Percentiles rank a stretch among this genome's conserved stretches.
Conservation (phyloP, 2,113 vertebrate genomes). For the Archilochus colubris region DNA sequence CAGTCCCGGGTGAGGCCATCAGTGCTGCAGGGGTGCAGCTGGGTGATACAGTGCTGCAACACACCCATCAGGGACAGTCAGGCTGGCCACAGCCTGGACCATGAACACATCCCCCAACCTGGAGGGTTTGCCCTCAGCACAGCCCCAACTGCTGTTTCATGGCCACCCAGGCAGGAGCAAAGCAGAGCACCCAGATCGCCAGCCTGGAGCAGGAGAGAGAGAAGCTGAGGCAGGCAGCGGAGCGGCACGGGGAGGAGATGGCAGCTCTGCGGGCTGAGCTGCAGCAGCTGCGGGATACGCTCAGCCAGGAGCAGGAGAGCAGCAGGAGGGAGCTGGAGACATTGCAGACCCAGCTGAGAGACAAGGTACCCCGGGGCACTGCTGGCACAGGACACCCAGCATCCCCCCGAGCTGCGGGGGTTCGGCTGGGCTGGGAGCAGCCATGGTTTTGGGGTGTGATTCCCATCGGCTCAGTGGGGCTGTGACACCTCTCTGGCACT, state of each 20-base stretch:
- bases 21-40: background rate
- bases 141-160: fast-evolving
- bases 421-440: fast-evolving
- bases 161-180: constrained; percentile 70
- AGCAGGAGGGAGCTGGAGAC: constrained; percentile 75
- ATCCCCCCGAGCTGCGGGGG: fast-evolving
- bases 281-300: constrained; percentile 69
- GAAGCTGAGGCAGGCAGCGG: constrained; percentile 61
- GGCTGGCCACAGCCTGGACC: background rate
- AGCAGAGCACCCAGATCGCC: constrained; percentile 68
- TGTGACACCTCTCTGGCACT: background rate
- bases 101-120: background rate
- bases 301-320: constrained; percentile 77
- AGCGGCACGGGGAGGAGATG: constrained; percentile 75
- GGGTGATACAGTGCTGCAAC: background rate
- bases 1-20: background rate
- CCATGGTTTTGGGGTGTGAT: fast-evolving
- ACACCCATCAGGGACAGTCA: fast-evolving
- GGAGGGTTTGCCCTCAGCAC: fast-evolving
- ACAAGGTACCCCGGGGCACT: constrained; percentile 73
- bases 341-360: constrained; percentile 81
- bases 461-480: fast-evolving
- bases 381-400: fast-evolving
- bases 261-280: constrained; percentile 70
- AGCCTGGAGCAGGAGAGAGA: constrained; percentile 80